Evolutionary conservation across 2,888 invertebrate species (phyloP).

Genomic region (Eupithecia dodoneata): DNA sequence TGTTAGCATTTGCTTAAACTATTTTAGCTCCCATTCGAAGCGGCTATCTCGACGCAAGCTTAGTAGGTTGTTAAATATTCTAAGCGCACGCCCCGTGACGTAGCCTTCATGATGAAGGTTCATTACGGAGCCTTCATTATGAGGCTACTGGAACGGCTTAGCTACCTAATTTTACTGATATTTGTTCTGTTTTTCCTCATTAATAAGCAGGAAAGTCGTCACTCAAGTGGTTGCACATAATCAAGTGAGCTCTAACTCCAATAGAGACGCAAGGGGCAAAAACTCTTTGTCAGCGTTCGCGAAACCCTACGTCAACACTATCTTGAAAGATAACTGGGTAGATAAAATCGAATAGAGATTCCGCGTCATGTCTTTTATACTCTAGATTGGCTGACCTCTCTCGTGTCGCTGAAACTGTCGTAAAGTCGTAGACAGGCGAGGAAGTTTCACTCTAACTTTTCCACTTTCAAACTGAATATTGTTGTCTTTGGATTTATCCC

Average conservation of each 20-base stretch:
- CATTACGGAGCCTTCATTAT: neutral
- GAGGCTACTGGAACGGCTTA: neutral
- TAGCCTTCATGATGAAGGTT: neutral
- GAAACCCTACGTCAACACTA: neutral
- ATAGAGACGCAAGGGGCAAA: neutral
- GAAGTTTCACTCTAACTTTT: neutral
- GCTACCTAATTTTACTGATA: neutral
- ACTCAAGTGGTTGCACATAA: neutral
- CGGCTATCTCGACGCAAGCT: neutral
- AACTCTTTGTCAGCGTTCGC: neutral
- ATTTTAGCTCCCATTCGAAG: neutral
- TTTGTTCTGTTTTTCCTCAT: neutral
- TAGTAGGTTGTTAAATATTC: neutral
- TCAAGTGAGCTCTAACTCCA: neutral
- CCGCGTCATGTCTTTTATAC: neutral
- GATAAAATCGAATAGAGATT: neutral
- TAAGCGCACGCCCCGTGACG: neutral
- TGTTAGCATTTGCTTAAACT: neutral
- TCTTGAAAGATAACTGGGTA: neutral
- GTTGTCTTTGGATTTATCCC: neutral
- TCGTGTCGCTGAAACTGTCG: conserved; percentile 3
- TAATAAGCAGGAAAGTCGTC: neutral
- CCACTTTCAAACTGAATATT: neutral
- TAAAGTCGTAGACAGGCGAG: neutral
- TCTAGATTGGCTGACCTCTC: neutral